Conservation (phyloP, 2,113 vertebrate genomes). For the Petromus typicus region DNA sequence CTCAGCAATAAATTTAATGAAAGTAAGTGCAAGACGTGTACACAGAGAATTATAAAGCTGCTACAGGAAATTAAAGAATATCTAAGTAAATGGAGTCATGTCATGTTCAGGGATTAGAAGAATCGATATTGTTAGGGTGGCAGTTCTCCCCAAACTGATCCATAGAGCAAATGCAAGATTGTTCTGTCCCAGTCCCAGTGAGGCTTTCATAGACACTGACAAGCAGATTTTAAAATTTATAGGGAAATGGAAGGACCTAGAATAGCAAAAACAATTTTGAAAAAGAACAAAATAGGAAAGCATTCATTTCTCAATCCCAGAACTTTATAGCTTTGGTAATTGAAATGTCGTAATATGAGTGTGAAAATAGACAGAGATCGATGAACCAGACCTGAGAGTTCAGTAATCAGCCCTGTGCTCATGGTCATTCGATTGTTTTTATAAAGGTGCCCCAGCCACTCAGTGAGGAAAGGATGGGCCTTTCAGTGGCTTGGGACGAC, state of each 20-base stretch:
- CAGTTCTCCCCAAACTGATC: neutral
- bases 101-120: conserved; percentile 13
- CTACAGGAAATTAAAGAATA: conserved; percentile 42
- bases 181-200: conserved; percentile 43
- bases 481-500: neutral
- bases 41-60: neutral
- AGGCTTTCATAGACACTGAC: conserved; percentile 58
- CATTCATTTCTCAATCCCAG: neutral
- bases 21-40: neutral
- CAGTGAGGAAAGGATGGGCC: neutral
- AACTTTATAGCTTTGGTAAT: neutral
- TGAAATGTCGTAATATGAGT: accelerated
- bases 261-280: conserved; percentile 34
- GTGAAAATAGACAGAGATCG: accelerated
- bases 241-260: conserved; percentile 26
- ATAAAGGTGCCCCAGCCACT: neutral
- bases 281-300: neutral
- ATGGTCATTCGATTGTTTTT: neutral
- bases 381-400: neutral
- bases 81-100: conserved; percentile 37
- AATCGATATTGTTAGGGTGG: conserved; percentile 23
- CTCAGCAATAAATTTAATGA: conserved; percentile 46
- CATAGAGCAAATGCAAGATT: neutral
- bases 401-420: accelerated
- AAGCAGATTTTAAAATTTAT: conserved; percentile 58